A percentile compares a stretch with the other conserved stretches of the same genome.
Conservation (phyloP, 2,113 vertebrate species). For the Laticauda colubrina region DNA sequence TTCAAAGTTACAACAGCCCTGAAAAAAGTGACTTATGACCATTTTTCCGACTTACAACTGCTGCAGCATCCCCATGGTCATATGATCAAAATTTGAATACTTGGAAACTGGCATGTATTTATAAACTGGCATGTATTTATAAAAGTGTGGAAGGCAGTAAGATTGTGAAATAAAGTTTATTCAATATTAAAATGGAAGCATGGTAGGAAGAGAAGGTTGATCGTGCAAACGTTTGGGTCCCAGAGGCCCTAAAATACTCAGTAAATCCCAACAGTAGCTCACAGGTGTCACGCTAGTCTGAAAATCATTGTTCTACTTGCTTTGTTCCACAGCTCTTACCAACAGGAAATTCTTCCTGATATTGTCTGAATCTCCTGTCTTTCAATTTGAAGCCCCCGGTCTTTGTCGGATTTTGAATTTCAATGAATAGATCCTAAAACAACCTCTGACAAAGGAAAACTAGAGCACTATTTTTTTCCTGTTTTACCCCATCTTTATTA, state of each 20-base stretch:
- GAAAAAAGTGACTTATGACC: not conserved
- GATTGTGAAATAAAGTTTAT: not conserved
- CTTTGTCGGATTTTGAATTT: not conserved
- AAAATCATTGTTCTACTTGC: not conserved
- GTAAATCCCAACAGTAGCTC: not conserved
- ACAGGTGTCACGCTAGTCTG: not conserved
- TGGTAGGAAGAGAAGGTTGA: too few species aligned
- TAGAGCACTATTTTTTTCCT: not conserved
- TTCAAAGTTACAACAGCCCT: not conserved
- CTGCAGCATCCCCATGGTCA: too few species aligned
- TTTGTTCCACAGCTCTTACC: not conserved
- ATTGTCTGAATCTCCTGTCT: not conserved
- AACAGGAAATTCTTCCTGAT: not conserved
- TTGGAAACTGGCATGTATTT: too few species aligned
- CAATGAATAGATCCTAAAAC: not conserved
- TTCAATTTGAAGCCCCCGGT: not conserved
- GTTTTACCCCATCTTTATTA: not conserved
- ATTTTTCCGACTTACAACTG: not conserved
- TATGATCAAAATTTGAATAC: too few species aligned
- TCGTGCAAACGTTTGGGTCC: not conserved
- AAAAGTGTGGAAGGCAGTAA: not conserved
- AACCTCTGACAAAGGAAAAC: not conserved
- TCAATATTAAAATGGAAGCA: not conserved
- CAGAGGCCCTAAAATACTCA: not conserved
- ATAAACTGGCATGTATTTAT: too few species aligned